Conservation (phyloP, 2,888 invertebrate species). For the Epirrhoe tristata region DNA sequence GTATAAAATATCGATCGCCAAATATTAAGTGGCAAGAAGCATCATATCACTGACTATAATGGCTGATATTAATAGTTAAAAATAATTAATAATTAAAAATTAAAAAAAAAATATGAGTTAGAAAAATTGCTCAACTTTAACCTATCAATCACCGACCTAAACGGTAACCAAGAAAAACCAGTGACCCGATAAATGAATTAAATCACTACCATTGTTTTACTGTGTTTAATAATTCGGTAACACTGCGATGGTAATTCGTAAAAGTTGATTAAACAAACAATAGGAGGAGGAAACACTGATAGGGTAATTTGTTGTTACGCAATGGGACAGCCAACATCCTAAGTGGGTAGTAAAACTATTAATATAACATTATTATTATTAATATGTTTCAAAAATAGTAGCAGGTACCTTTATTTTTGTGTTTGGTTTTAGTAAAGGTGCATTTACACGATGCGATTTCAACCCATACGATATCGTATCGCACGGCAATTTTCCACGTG, state of each 20-base stretch:
- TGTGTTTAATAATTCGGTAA: slow-evolving; percentile 26
- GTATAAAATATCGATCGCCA: background rate
- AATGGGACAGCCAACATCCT: slow-evolving; percentile 43
- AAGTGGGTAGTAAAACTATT: background rate
- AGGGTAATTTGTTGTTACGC: slow-evolving; percentile 53
- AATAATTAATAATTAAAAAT: too few relatives aligned
- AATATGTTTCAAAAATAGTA: too few relatives aligned
- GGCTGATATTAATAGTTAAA: too few relatives aligned
- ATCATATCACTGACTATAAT: too few relatives aligned
- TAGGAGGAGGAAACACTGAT: slow-evolving; percentile 33
- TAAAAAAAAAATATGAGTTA: too few relatives aligned
- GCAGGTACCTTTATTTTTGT: too few relatives aligned
- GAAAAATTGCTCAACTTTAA: background rate
- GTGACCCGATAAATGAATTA: background rate
- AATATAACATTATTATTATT: background rate
- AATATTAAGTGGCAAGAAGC: background rate
- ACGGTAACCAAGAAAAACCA: slow-evolving; percentile 1
- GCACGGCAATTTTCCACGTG: too few relatives aligned
- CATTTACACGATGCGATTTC: too few relatives aligned
- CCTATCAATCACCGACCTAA: background rate
- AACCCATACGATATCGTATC: too few relatives aligned
- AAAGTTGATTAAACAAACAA: slow-evolving; percentile 47
- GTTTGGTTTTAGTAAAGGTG: too few relatives aligned
- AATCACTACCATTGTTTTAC: slow-evolving; percentile 27
- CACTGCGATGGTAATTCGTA: slow-evolving; percentile 49